Percentiles rank a stretch among this genome's conserved stretches.
These are phyloP conservation scores for Strongylocentrotus purpuratus DNA, from an alignment of 35 echinoderm and acorn worm genomes.

Conservation along the genomic window DNA sequence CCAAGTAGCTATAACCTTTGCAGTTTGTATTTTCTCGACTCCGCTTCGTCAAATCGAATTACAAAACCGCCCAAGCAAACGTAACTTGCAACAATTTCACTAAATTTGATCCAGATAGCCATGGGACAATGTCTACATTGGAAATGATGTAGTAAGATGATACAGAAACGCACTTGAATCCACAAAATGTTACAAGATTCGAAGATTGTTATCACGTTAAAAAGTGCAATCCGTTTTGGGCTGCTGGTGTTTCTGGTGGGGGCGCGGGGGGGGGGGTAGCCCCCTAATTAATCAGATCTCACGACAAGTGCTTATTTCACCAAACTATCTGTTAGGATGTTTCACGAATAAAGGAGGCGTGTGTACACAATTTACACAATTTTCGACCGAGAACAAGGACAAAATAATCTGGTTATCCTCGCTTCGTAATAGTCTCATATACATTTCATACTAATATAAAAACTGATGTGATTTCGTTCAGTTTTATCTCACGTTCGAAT, in stretches of 20 bases:
- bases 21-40: background rate
- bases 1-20: background rate
- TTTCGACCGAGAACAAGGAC: background rate
- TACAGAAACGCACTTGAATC: background rate
- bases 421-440: background rate
- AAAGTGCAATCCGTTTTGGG: background rate
- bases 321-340: too few species aligned
- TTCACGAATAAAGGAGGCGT: background rate
- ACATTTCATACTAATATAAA: background rate
- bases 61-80: conserved; percentile 15
- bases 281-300: too few species aligned
- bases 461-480: background rate
- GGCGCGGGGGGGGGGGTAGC: background rate
- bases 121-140: background rate
- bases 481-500: background rate
- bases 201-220: background rate
- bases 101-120: background rate
- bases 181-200: background rate
- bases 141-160: background rate
- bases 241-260: background rate
- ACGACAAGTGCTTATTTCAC: too few species aligned
- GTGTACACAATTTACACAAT: background rate
- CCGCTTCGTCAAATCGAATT: conserved; percentile 1
- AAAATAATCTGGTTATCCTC: background rate
- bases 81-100: background rate